These are phyloP conservation scores for Drosophila tsacasi DNA, from an alignment of 1,140 invertebrate genomes.

Conservation along the genomic window DNA sequence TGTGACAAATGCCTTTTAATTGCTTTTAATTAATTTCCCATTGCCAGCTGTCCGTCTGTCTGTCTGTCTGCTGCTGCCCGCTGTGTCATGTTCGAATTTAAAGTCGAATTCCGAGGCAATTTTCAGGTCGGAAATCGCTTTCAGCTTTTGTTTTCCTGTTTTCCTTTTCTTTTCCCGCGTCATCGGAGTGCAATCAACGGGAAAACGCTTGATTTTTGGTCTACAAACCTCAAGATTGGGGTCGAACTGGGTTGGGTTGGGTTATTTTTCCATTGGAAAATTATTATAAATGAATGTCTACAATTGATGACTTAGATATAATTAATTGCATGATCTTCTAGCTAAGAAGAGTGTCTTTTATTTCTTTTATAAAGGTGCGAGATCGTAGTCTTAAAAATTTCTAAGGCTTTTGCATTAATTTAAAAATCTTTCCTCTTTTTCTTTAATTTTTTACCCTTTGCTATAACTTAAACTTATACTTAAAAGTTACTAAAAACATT, in stretches of 20 bases:
- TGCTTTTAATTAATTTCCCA: conserved; percentile 66
- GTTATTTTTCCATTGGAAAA: neutral
- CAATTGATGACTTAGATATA: neutral
- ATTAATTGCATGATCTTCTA: neutral
- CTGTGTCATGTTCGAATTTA: conserved; percentile 47
- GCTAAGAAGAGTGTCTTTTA: too few species aligned
- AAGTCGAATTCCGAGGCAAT: conserved; percentile 12
- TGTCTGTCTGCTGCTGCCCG: neutral
- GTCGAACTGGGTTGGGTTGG: neutral
- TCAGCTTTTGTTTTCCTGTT: conserved; percentile 9
- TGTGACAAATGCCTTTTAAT: conserved; percentile 73
- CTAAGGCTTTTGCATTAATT: too few species aligned
- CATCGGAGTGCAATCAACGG: conserved; percentile 36
- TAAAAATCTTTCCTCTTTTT: too few species aligned
- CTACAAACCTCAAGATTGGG: neutral
- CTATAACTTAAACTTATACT: too few species aligned
- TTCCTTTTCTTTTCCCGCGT: conserved; percentile 30
- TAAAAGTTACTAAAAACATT: too few species aligned
- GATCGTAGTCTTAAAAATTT: too few species aligned
- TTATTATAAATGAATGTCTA: neutral
- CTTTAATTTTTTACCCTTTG: too few species aligned
- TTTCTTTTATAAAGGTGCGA: too few species aligned
- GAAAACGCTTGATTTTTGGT: neutral
- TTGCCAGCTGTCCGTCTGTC: neutral
- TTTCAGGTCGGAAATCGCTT: conserved; percentile 29